Evolutionary conservation across 2,113 vertebrate species (phyloP).

Genomic region (Spea multiplicata): DNA sequence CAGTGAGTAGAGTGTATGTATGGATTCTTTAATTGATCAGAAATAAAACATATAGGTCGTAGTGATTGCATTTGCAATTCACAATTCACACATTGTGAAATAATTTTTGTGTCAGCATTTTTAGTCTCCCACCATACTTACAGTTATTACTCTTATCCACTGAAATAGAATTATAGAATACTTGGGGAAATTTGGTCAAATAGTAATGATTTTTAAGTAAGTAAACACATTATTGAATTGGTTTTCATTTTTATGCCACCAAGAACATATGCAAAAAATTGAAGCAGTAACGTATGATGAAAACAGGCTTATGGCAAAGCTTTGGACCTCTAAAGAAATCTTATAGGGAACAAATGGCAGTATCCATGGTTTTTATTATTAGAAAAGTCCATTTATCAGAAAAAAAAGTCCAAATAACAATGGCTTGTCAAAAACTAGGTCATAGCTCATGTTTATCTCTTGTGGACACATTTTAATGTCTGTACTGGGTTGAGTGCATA

Average conservation of each 20-base stretch:
- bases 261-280: conserved; percentile 1
- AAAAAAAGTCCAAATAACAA: conserved; percentile 8
- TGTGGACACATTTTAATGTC: conserved; percentile 19
- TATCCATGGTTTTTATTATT: conserved; percentile 2
- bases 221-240: conserved; percentile 42
- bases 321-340: not conserved
- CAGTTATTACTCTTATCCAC: conserved; percentile 17
- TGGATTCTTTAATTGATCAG: not conserved
- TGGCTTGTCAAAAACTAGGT: conserved; percentile 20
- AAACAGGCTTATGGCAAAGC: conserved; percentile 5
- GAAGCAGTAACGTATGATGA: not conserved
- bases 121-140: conserved; percentile 6
- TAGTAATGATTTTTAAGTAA: conserved; percentile 43
- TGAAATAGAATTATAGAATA: conserved; percentile 15
- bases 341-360: conserved; percentile 8
- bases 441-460: conserved; percentile 21
- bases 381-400: conserved; percentile 1
- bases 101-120: conserved; percentile 22
- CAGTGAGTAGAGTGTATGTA: conserved; percentile 14
- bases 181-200: conserved; percentile 1
- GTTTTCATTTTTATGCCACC: conserved; percentile 24
- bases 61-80: conserved; percentile 18
- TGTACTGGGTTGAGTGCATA: not conserved
- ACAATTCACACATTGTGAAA: conserved; percentile 1
- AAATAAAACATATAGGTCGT: not conserved